phyloP scores from a whole-genome alignment of 1,140 invertebrate species.

The Caenorhabditis briggsae region DNA sequence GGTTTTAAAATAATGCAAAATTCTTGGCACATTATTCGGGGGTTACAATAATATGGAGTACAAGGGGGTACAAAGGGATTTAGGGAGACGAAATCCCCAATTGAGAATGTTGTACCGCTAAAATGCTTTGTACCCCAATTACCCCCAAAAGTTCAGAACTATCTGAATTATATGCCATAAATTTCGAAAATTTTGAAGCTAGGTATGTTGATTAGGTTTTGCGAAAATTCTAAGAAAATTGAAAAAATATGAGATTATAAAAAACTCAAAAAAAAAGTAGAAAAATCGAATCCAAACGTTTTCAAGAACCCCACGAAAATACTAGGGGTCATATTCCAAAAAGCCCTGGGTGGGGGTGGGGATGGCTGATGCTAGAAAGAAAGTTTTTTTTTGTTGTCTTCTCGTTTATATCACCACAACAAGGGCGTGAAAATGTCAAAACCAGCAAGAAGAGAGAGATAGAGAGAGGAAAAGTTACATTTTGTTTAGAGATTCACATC shows the following conservation, averaged over 20 bases:
- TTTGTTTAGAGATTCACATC: slow-evolving; percentile 56
- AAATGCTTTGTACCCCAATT: no score
- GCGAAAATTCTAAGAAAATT: neutral
- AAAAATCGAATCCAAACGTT: neutral
- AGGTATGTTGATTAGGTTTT: no score
- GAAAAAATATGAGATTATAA: neutral
- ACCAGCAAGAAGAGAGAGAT: slow-evolving; percentile 28
- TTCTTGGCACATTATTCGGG: no score
- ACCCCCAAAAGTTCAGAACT: no score
- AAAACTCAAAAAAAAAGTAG: neutral
- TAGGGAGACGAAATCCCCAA: no score
- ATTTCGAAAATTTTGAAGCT: no score
- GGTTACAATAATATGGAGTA: no score
- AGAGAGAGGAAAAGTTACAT: slow-evolving; percentile 54
- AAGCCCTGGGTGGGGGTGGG: slow-evolving; percentile 8
- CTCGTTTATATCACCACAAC: slow-evolving; percentile 53
- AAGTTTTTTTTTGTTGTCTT: slow-evolving; percentile 52
- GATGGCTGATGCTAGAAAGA: slow-evolving; percentile 42
- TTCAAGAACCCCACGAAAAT: neutral
- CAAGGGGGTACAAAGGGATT: no score
- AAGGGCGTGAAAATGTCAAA: slow-evolving; percentile 56
- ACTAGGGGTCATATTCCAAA: neutral
- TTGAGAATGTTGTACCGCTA: no score
- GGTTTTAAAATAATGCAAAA: no score
- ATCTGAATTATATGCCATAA: no score